Conservation (phyloP, 2,888 invertebrate species). For the Eledone cirrhosa region DNA sequence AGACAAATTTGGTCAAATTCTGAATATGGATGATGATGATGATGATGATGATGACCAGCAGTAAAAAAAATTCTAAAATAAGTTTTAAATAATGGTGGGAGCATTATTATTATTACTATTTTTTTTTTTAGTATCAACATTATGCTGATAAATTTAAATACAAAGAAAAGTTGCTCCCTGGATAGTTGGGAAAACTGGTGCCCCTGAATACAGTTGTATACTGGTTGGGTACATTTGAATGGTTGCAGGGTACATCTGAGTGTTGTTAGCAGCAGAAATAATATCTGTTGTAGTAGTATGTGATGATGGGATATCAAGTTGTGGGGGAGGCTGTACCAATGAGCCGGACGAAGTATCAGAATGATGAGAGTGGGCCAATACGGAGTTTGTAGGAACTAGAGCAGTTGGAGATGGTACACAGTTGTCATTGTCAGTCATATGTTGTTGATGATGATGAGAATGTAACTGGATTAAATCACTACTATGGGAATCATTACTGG, state of each 20-base stretch:
- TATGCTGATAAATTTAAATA: background rate
- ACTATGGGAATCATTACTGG: too few relatives aligned
- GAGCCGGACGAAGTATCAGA: too few relatives aligned
- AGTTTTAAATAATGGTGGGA: too few relatives aligned
- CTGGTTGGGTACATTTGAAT: constrained; percentile 21
- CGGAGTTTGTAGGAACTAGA: background rate
- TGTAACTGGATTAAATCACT: too few relatives aligned
- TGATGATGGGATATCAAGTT: constrained; percentile 9
- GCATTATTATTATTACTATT: too few relatives aligned
- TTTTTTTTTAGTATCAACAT: too few relatives aligned
- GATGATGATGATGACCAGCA: too few relatives aligned
- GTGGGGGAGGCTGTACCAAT: background rate
- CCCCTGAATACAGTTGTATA: constrained; percentile 13
- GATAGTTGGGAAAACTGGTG: constrained; percentile 23
- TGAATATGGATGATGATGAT: too few relatives aligned
- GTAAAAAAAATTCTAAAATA: too few relatives aligned
- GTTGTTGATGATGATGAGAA: background rate
- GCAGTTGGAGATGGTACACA: background rate
- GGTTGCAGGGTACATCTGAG: constrained; percentile 21
- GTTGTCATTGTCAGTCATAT: background rate
- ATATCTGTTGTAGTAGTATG: background rate
- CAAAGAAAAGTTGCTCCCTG: constrained; percentile 22
- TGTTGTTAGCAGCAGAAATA: background rate
- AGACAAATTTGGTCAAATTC: too few relatives aligned
- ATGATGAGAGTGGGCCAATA: constrained; percentile 4